Base-by-base conservation (phyloP, 2,888 invertebrate species). In the Epinotia brunnichana region DNA sequence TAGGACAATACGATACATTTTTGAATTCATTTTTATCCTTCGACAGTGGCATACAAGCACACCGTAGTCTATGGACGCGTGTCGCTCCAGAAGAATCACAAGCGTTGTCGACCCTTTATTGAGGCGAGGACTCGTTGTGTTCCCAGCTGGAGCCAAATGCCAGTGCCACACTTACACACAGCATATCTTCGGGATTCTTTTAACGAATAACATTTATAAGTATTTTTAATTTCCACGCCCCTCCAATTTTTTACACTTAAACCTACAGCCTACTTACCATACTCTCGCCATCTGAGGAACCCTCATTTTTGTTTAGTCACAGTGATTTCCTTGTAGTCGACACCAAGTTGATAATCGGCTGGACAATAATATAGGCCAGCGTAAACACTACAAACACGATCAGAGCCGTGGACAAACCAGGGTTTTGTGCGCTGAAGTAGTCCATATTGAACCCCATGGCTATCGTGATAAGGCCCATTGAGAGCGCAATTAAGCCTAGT, bases 391-490 rank as follows among this genome's bases (percentile, higher is more conserved):
- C 86, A 74, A 93, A 89, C 0, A 81, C 82, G 70, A 92, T 92
- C 10, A 93, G 79, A 0, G 90, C 88, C 10, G 87, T 87, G 0
- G 90, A 78, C 9, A 92, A 75, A 0, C 84, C 84, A 13, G 85
- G 89, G 75, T 87, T 85, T 0, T 80, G 70, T 0, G 82, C 81
- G 39, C 82, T 80, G 74, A 86, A 92, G 76, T 85, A 87, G 62
- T 87, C 87, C 87, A 88, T 91, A 75, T 93, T 87, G 79, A 93
- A 89, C 7, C 93, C 94, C 74, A 93, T 83, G 0, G 80, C 79
- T 76, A 93, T 87, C 0, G 92, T 86, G 0, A 91, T 83, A 77
- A 95, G 94, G 0, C 95, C 95, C 83, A 94, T 88, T 11, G 87
- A 82, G 48, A 94, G 82, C 2, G 94, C 92, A 61, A 89, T 84